Percentiles rank a stretch among this genome's conserved stretches.
These are phyloP conservation scores for Trichonephila clavata DNA, from an alignment of 1,140 invertebrate genomes.

Conservation along the genomic window DNA sequence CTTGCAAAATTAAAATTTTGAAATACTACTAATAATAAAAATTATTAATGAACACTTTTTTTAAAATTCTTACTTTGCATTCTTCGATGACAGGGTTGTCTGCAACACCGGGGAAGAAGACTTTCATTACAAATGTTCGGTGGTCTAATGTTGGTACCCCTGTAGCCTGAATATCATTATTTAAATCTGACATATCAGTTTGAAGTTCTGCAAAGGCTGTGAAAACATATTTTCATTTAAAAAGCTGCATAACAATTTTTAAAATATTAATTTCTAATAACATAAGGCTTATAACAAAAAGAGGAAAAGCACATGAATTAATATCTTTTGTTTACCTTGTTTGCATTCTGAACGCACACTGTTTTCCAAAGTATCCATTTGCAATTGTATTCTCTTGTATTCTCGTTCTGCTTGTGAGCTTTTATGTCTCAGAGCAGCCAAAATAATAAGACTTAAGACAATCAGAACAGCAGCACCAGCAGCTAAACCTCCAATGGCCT, in stretches of 20 bases:
- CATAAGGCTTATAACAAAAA: not conserved
- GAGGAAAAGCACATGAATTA: not conserved
- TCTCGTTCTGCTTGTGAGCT: constrained; percentile 97
- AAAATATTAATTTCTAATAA: not conserved
- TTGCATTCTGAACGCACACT: constrained; percentile 84
- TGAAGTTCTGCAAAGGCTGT: constrained; percentile 99
- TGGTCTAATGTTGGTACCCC: constrained; percentile 98
- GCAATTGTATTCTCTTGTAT: constrained; percentile 98
- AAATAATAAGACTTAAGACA: constrained; percentile 90
- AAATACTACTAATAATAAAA: too few species aligned
- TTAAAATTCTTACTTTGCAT: constrained; percentile 84
- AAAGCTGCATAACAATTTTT: not conserved
- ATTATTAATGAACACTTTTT: too few species aligned
- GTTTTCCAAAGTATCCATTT: constrained; percentile 99
- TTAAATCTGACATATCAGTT: constrained; percentile 99
- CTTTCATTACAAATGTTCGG: constrained; percentile 98
- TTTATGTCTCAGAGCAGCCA: constrained; percentile 93
- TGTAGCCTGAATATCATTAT: constrained; percentile 95
- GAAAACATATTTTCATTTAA: constrained; percentile 75
- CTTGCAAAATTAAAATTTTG: too few species aligned
- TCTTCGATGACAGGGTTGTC: constrained; percentile 95
- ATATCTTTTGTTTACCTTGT: constrained; percentile 50
- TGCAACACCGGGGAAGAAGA: constrained; percentile 97
- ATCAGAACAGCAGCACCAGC: constrained; percentile 91
- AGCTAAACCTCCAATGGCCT: constrained; percentile 92